These are phyloP conservation scores for Entomyzon cyanotis DNA, from an alignment of 2,113 vertebrate genomes.

Conservation along the genomic window DNA sequence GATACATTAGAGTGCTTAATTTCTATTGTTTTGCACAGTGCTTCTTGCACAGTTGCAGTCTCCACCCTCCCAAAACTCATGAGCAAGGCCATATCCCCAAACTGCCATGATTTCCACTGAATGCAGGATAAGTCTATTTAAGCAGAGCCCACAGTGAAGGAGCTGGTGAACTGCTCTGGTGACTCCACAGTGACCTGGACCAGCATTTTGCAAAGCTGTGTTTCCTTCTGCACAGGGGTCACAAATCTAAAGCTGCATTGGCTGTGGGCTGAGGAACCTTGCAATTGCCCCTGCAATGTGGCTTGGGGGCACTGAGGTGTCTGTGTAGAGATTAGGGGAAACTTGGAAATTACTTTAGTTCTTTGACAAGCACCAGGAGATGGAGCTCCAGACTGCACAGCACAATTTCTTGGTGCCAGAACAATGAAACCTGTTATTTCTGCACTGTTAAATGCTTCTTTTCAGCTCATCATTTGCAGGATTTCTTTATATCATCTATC, in stretches of 20 bases:
- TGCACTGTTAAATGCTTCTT: not conserved
- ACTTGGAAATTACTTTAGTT: not conserved
- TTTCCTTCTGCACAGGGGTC: not conserved
- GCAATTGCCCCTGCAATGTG: not conserved
- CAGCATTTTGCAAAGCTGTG: not conserved
- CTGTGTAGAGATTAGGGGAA: not conserved
- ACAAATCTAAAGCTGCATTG: not conserved
- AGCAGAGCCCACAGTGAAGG: rapidly evolving
- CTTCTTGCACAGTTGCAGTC: not conserved
- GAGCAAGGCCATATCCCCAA: not conserved
- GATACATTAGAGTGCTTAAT: not conserved
- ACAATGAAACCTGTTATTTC: not conserved
- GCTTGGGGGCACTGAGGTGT: not conserved
- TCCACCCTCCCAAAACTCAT: not conserved
- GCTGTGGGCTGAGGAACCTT: rapidly evolving
- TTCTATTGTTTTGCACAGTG: not conserved
- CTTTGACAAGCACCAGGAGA: conserved; percentile 28
- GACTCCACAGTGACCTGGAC: not conserved
- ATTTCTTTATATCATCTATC: conserved; percentile 21
- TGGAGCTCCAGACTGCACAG: conserved; percentile 43
- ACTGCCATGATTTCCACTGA: not conserved
- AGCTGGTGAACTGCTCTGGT: not conserved
- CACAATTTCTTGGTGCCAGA: not conserved
- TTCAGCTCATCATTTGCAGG: conserved; percentile 21
- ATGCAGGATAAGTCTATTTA: not conserved